phyloP scores from a whole-genome alignment of 2,113 vertebrate species.

The Gallinago media region DNA sequence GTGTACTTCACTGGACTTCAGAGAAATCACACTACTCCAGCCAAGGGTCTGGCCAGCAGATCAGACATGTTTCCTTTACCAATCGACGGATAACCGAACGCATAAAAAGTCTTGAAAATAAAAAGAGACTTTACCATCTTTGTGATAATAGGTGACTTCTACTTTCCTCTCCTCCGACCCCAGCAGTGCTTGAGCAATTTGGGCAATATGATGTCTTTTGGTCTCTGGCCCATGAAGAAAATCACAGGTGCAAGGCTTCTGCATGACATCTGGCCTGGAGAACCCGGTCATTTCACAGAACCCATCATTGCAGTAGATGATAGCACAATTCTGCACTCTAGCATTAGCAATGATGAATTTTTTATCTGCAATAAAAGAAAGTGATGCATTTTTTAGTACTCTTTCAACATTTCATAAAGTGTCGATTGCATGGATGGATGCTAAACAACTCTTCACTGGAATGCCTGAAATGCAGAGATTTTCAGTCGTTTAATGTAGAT shows the following conservation, averaged over 20 bases:
- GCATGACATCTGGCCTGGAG: conserved; percentile 98
- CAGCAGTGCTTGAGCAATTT: conserved; percentile 91
- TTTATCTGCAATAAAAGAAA: conserved; percentile 87
- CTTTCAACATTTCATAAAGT: conserved; percentile 47
- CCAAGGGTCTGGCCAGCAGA: background rate
- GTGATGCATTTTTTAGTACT: conserved; percentile 66
- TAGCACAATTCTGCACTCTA: conserved; percentile 96
- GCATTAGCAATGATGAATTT: conserved; percentile 99
- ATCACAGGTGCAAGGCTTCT: conserved; percentile 96
- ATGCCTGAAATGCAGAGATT: conserved; percentile 6
- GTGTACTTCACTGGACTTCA: background rate
- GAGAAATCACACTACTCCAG: background rate
- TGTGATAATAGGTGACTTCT: conserved; percentile 96
- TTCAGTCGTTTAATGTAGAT: background rate
- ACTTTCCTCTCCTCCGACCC: conserved; percentile 97
- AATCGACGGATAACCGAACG: background rate
- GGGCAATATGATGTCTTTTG: conserved; percentile 89
- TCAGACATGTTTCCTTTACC: background rate
- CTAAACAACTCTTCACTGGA: conserved; percentile 4
- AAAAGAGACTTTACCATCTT: conserved; percentile 89
- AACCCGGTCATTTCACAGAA: conserved; percentile 99
- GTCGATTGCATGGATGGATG: background rate
- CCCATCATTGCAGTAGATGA: conserved; percentile 99
- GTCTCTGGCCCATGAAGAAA: conserved; percentile 96
- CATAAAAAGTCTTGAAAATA: conserved; percentile 14